Evolutionary conservation across 1,140 invertebrate species (phyloP).

Genomic region (Anoplophora glabripennis): DNA sequence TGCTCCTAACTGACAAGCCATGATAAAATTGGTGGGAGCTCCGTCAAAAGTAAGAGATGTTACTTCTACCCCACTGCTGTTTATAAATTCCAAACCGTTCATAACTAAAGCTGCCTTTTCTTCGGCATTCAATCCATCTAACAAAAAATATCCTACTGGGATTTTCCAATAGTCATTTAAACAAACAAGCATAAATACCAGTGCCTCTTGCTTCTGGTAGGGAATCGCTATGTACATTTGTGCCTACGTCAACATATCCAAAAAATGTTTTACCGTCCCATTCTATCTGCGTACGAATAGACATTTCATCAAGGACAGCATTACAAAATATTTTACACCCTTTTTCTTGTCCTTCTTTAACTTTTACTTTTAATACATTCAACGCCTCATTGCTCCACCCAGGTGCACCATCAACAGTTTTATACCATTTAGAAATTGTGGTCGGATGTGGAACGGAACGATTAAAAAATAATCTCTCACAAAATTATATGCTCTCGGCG

Average conservation of each 20-base stretch:
- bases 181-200: slow-evolving; percentile 41
- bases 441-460: slow-evolving; percentile 45
- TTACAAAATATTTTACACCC: too few relatives aligned
- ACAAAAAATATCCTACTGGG: too few relatives aligned
- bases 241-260: slow-evolving; percentile 39
- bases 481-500: slow-evolving; percentile 47
- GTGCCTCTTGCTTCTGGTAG: slow-evolving; percentile 36
- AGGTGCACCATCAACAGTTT: slow-evolving; percentile 41
- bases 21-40: slow-evolving; percentile 15
- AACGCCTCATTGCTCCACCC: slow-evolving; percentile 48
- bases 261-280: slow-evolving; percentile 30
- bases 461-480: slow-evolving; percentile 44
- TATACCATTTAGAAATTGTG: slow-evolving; percentile 46
- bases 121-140: slow-evolving; percentile 8
- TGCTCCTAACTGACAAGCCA: slow-evolving; percentile 16
- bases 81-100: slow-evolving; percentile 17
- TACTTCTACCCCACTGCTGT: slow-evolving; percentile 9
- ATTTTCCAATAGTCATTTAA: slow-evolving; percentile 43
- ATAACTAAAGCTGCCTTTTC: slow-evolving; percentile 22
- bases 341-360: too few relatives aligned
- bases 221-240: slow-evolving; percentile 20
- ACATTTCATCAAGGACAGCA: slow-evolving; percentile 35
- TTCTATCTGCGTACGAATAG: slow-evolving; percentile 23
- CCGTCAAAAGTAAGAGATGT: slow-evolving; percentile 28
- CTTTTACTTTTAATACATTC: slow-evolving; percentile 34